These are phyloP conservation scores for Oncorhynchus tshawytscha DNA, from an alignment of 2,113 vertebrate genomes.

Conservation along the genomic window DNA sequence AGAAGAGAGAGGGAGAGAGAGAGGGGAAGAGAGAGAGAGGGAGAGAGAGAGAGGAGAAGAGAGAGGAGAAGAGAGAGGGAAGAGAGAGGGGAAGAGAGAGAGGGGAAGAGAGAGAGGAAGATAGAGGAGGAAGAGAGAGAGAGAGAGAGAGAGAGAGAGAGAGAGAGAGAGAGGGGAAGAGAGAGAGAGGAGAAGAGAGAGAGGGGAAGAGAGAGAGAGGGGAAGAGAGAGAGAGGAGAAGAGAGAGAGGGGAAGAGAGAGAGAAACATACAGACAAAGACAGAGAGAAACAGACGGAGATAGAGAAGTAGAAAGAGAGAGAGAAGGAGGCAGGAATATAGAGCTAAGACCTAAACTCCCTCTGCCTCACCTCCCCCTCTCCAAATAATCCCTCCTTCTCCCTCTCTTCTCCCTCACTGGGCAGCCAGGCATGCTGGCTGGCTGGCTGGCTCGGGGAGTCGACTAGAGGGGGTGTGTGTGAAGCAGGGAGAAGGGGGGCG, in stretches of 20 bases:
- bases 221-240: neutral
- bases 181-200: no score
- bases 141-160: conserved; percentile 2
- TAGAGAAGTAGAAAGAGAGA: neutral
- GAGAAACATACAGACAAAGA: neutral
- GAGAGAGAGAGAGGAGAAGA: no score
- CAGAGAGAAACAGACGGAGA: neutral
- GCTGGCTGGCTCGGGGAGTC: neutral
- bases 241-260: neutral
- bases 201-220: neutral
- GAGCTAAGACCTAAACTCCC: neutral
- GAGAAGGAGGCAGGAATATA: neutral
- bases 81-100: no score
- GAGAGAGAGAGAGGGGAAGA: no score
- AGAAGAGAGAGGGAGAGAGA: neutral
- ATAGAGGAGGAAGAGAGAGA: no score
- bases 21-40: no score
- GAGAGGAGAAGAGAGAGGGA: no score
- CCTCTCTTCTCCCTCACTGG: conserved; percentile 8
- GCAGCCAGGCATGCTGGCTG: conserved; percentile 2
- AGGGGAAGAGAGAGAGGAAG: no score
- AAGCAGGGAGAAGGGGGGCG: conserved; percentile 33
- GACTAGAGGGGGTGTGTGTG: neutral
- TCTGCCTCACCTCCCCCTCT: conserved; percentile 19
- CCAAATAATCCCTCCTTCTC: conserved; percentile 22